These are phyloP conservation scores for Phthorimaea operculella DNA, from an alignment of 1,140 invertebrate species.

Conservation along the genomic window DNA sequence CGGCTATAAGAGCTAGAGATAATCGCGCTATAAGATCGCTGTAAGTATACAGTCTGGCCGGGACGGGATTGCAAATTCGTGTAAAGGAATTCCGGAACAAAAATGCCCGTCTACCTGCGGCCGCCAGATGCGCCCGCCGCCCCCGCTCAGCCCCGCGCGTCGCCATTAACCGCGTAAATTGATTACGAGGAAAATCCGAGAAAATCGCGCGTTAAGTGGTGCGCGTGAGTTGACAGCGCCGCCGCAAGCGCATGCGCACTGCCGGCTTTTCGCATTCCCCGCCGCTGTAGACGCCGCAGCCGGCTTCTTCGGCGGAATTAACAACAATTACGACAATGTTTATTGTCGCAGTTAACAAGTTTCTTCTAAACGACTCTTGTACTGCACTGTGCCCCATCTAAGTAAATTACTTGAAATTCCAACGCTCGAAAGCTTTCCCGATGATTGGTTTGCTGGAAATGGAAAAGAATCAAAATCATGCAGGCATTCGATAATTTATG, in stretches of 20 bases:
- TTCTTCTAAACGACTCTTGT: neutral
- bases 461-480: neutral
- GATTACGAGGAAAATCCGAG: slow-evolving; percentile 61
- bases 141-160: slow-evolving; percentile 16
- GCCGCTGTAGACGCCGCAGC: slow-evolving; percentile 21
- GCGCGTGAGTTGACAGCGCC: slow-evolving; percentile 22
- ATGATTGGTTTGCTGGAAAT: neutral
- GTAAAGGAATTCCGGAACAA: slow-evolving; percentile 60
- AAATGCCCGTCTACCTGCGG: slow-evolving; percentile 57
- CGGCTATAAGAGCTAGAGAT: neutral
- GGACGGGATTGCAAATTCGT: slow-evolving; percentile 58
- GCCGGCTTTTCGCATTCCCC: slow-evolving; percentile 46
- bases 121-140: slow-evolving; percentile 37
- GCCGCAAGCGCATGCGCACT: slow-evolving; percentile 33
- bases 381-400: neutral
- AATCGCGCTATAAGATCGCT: neutral
- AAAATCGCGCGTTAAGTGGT: slow-evolving; percentile 48
- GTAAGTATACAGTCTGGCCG: slow-evolving; percentile 6
- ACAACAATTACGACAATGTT: slow-evolving; percentile 32
- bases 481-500: slow-evolving; percentile 3
- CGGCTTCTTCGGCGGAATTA: slow-evolving; percentile 20
- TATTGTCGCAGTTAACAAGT: slow-evolving; percentile 24
- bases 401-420: neutral
- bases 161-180: slow-evolving; percentile 52
- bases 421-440: neutral